Conservation (phyloP, 1,140 invertebrate genomes). For the Pseudomyrmex gracilis region DNA sequence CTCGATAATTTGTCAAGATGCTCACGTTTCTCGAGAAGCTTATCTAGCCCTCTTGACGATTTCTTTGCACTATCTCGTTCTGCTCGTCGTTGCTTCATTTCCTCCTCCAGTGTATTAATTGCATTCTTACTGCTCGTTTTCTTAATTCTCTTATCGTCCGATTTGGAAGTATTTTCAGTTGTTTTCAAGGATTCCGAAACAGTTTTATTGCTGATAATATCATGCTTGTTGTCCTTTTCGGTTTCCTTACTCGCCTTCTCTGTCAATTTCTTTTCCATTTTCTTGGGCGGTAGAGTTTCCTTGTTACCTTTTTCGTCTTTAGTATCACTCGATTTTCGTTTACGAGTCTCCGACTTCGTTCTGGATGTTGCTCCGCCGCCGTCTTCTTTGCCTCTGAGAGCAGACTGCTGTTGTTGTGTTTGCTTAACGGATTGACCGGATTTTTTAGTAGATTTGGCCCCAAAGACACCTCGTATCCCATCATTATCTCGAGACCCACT, state of each 20-base stretch:
- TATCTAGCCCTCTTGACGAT: conserved; percentile 84
- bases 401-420: conserved; percentile 68
- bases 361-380: conserved; percentile 62
- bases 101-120: conserved; percentile 85
- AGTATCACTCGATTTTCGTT: conserved; percentile 87
- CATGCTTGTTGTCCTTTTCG: conserved; percentile 62
- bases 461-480: conserved; percentile 84
- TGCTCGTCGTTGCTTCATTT: conserved; percentile 86
- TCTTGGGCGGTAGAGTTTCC: conserved; percentile 88
- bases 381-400: conserved; percentile 76
- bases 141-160: conserved; percentile 76
- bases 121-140: conserved; percentile 77
- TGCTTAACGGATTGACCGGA: conserved; percentile 75
- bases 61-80: conserved; percentile 85
- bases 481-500: conserved; percentile 85
- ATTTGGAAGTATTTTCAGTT: conserved; percentile 54
- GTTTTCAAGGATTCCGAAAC: conserved; percentile 79
- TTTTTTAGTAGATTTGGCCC: conserved; percentile 83
- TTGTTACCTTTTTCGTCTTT: conserved; percentile 87
- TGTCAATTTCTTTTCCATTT: conserved; percentile 89
- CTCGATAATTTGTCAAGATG: conserved; percentile 83
- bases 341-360: conserved; percentile 84
- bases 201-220: conserved; percentile 61
- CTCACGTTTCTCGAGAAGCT: conserved; percentile 85
- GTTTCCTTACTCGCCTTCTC: conserved; percentile 72